These are phyloP conservation scores for Nesogale talazaci DNA, from an alignment of 2,113 vertebrate genomes.

Conservation along the genomic window DNA sequence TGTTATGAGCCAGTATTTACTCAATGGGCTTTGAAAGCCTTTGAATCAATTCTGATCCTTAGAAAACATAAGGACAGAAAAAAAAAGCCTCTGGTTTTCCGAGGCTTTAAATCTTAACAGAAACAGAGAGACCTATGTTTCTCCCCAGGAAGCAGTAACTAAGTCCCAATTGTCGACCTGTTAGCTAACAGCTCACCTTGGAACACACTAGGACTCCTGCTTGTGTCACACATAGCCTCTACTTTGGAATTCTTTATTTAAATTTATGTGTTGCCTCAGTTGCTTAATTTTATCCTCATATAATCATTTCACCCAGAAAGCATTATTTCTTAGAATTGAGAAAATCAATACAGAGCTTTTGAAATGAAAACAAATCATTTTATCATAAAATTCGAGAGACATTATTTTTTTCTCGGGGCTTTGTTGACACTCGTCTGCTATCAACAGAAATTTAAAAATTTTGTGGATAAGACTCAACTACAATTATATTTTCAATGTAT, in stretches of 20 bases:
- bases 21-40: no score
- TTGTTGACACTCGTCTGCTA: constrained; percentile 8
- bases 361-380: constrained; percentile 40
- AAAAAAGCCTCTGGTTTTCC: no score
- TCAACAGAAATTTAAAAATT: background rate
- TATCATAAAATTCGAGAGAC: constrained; percentile 21
- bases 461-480: background rate
- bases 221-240: no score
- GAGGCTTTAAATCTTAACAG: no score
- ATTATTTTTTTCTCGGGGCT: constrained; percentile 1
- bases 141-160: no score
- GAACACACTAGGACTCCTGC: no score
- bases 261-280: background rate
- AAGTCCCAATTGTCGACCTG: no score
- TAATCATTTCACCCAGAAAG: background rate
- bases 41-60: no score
- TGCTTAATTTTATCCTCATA: constrained; percentile 37
- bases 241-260: background rate
- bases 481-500: background rate
- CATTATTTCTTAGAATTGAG: background rate
- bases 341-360: background rate
- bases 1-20: no score
- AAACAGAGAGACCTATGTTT: no score
- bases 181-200: no score
- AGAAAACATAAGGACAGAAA: no score